Evolutionary conservation across 2,113 vertebrate genomes (phyloP).

Genomic region (Cynoglossus semilaevis): DNA sequence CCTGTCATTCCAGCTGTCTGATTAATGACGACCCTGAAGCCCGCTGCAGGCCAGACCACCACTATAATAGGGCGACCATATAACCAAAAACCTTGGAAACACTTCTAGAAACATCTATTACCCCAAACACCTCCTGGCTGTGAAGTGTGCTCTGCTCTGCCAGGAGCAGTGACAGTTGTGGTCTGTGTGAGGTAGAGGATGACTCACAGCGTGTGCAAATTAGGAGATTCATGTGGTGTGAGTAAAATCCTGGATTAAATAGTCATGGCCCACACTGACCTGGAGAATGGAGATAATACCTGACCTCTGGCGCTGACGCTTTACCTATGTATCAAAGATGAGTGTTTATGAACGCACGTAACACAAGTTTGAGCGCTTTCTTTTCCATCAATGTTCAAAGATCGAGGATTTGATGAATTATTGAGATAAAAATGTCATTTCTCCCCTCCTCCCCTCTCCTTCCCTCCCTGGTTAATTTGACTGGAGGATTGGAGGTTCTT

Average conservation of each 20-base stretch:
- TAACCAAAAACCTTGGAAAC: constrained; percentile 48
- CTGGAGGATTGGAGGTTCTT: constrained; percentile 38
- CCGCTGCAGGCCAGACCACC: constrained; percentile 26
- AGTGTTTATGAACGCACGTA: constrained; percentile 14
- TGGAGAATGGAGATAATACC: constrained; percentile 8
- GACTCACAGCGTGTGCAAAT: constrained; percentile 24
- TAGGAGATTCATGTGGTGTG: constrained; percentile 8
- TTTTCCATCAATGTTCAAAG: constrained; percentile 37
- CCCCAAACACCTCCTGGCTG: constrained; percentile 28
- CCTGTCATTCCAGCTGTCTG: neutral
- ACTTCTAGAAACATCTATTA: constrained; percentile 51
- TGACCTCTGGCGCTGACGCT: constrained; percentile 10
- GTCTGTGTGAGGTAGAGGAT: constrained; percentile 19
- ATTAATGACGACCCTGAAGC: constrained; percentile 33
- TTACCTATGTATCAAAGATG: constrained; percentile 1
- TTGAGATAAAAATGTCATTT: constrained; percentile 27
- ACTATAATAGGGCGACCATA: constrained; percentile 39
- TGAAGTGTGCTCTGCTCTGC: neutral
- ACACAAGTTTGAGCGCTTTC: too few relatives aligned
- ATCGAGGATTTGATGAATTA: constrained; percentile 35
- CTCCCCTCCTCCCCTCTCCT: constrained; percentile 18
- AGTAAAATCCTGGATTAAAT: constrained; percentile 10
- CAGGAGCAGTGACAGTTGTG: constrained; percentile 29
- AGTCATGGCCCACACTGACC: constrained; percentile 13
- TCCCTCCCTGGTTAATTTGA: constrained; percentile 27